Conservation (phyloP, 2,888 invertebrate species). For the Spodoptera littoralis region DNA sequence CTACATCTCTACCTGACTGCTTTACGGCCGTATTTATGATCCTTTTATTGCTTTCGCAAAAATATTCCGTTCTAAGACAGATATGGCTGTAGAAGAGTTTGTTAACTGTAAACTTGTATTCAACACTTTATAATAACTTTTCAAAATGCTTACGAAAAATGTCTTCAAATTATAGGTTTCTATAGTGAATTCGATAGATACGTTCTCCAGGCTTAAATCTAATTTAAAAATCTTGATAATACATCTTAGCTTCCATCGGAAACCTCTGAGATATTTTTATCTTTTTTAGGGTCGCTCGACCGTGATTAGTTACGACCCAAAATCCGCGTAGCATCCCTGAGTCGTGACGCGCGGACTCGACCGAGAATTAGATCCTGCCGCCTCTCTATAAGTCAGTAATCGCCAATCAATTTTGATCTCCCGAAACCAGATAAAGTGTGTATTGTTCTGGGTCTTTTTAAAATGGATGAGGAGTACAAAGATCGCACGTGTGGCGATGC, state of each 20-base stretch:
- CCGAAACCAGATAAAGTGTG: slow-evolving; percentile 38
- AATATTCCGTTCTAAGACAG: slow-evolving; percentile 3
- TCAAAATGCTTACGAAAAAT: too few species aligned
- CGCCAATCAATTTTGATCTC: slow-evolving; percentile 52
- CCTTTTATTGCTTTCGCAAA: slow-evolving; percentile 14
- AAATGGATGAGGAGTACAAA: slow-evolving; percentile 55
- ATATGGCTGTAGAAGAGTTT: too few species aligned
- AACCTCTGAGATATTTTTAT: slow-evolving; percentile 1
- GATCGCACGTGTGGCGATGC: slow-evolving; percentile 70
- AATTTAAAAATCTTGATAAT: slow-evolving; percentile 3
- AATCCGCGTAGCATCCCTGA: slow-evolving; percentile 52
- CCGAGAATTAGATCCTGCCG: slow-evolving; percentile 75
- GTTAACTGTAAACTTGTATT: too few species aligned
- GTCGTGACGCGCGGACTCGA: slow-evolving; percentile 75
- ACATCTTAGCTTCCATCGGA: background rate
- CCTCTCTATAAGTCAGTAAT: slow-evolving; percentile 56
- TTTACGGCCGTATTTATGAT: slow-evolving; percentile 39
- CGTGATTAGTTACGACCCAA: slow-evolving; percentile 58
- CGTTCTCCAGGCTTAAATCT: too few species aligned
- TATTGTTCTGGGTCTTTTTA: slow-evolving; percentile 39
- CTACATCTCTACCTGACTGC: slow-evolving; percentile 41
- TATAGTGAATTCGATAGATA: background rate
- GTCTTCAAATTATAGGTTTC: slow-evolving; percentile 1
- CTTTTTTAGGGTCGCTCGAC: slow-evolving; percentile 37
- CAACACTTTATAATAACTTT: too few species aligned